These are phyloP conservation scores for Chaenogobius annularis DNA, from an alignment of 2,113 vertebrate species.

Conservation along the genomic window DNA sequence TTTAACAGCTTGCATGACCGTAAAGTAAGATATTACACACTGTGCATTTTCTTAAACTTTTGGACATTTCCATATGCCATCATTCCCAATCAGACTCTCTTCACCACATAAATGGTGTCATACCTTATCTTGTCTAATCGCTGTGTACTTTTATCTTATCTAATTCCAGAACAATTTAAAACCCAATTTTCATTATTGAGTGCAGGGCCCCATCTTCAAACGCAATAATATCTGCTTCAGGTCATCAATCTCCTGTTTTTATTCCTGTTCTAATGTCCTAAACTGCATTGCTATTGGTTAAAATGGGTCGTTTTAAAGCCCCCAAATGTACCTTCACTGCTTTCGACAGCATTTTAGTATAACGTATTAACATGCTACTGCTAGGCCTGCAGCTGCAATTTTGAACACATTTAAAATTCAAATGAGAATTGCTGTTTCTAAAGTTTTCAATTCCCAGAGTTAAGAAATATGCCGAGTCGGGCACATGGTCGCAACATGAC, in stretches of 20 bases:
- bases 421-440: conserved; percentile 1
- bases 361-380: neutral
- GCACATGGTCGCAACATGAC: conserved; percentile 20
- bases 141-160: neutral
- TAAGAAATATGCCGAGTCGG: conserved; percentile 13
- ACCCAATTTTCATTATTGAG: conserved; percentile 2
- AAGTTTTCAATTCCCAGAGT: conserved; percentile 3
- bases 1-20: no score
- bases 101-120: neutral
- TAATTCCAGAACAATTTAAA: neutral
- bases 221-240: conserved; percentile 2
- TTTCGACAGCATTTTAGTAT: neutral
- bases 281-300: neutral
- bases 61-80: neutral
- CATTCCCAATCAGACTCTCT: neutral
- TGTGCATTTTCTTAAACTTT: neutral
- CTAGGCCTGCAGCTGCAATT: conserved; percentile 1
- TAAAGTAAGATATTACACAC: no score
- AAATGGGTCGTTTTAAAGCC: neutral
- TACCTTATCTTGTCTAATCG: neutral
- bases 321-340: neutral
- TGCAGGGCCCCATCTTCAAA: neutral
- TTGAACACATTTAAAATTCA: neutral
- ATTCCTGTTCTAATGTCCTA: neutral
- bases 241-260: neutral